Base-by-base conservation (phyloP, 2,113 vertebrate species). In the Nothoprocta perdicaria region DNA sequence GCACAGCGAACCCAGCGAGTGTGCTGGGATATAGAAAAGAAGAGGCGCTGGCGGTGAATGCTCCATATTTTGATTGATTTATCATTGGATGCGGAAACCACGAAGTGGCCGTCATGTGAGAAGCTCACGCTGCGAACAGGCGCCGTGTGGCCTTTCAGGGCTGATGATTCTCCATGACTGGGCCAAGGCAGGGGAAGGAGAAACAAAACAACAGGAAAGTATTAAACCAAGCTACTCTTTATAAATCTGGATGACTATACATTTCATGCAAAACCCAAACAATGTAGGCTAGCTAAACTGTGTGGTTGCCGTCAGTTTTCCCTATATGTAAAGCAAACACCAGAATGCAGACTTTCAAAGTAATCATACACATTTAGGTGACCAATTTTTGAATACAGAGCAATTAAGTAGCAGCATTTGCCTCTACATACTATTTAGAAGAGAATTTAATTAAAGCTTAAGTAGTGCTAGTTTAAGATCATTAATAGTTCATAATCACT, bases 1-100 rank as follows among this genome's bases (percentile, higher is more conserved):
- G 99, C 99, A 96, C 98, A 98, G 94, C 98, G 97, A 26, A 99
- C 99, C 99, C 98, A 99, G 90, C 98, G 98, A 52, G 98, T 99
- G 92, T 99, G 99, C 80, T 98, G 98, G 95, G 95, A 98, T 29
- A 99, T 96, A 12, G 98, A 98, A 92, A 97, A 99, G 33, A 99
- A 53, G 95, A 99, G 98, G 65, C 97, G 97, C 57, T 98, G 98
- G 22, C 96, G 96, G 58, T 90, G 92, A 58, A 99, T 97, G 17
- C 97, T 98, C 99, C 99, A 99, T 72, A 99, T 97, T 97, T 99
- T 99, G 45, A 99, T 93, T 4, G 98, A 98, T 96, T 98, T 99
- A 96, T 99, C 99, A 75, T 99, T 99, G 14, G 99, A 99, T 7
- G 98, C 98, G 15, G 99, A 99, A 92, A 98, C 98, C 89, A 99